phyloP scores from a whole-genome alignment of 2,797 vertebrate genomes.

The Vespertilio murinus region DNA sequence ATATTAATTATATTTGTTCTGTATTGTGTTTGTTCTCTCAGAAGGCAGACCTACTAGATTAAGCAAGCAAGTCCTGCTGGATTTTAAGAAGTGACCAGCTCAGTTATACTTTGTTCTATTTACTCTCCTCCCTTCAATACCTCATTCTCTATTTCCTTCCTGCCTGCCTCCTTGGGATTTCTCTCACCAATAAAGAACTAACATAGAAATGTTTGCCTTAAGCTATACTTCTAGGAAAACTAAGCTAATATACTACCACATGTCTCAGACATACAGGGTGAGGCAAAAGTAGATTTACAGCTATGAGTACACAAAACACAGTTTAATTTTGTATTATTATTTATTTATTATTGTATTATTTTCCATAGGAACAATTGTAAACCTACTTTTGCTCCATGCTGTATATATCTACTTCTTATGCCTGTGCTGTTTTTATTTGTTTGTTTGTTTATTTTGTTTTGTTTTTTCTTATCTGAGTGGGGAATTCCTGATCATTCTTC shows the following conservation, averaged over 20 bases:
- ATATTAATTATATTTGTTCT: too few species aligned
- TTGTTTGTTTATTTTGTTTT: too few species aligned
- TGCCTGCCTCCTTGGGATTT: not conserved
- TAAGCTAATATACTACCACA: not conserved
- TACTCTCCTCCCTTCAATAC: not conserved
- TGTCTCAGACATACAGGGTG: not conserved
- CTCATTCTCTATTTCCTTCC: not conserved
- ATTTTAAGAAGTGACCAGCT: not conserved
- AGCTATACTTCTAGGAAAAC: conserved; percentile 16
- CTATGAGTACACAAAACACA: not conserved
- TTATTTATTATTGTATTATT: not conserved
- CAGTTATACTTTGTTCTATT: not conserved
- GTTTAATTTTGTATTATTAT: not conserved
- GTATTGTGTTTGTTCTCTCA: not conserved
- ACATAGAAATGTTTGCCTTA: not conserved
- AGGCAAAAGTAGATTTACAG: not conserved
- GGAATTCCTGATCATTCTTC: not conserved
- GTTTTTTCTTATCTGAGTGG: not conserved
- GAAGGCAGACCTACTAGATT: not conserved
- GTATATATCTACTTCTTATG: not conserved
- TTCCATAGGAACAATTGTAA: not conserved
- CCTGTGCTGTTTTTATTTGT: not conserved
- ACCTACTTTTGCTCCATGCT: not conserved
- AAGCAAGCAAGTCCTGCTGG: not conserved
- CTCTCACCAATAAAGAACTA: not conserved